Evolutionary conservation across 2,888 invertebrate genomes (phyloP).

Genomic region (Agrochola lota): DNA sequence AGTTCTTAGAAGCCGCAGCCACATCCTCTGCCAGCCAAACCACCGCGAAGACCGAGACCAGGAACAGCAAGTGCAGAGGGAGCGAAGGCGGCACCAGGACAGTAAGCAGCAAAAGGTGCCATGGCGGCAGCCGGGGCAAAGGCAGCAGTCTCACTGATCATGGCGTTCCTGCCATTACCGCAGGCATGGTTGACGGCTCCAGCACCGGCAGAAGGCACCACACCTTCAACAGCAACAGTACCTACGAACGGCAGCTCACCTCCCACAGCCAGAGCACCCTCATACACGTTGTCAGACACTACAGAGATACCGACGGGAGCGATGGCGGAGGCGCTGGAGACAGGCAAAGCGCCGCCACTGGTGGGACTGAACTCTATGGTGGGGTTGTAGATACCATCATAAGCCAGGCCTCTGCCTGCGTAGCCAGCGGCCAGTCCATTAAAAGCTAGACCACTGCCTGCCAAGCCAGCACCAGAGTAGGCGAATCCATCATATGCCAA

Average conservation of each 20-base stretch:
- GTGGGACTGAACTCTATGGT: slow-evolving; percentile 40
- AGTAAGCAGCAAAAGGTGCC: slow-evolving; percentile 12
- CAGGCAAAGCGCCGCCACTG: slow-evolving; percentile 51
- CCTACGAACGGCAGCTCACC: slow-evolving; percentile 75
- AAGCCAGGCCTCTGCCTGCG: background rate
- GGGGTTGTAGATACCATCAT: slow-evolving; percentile 13
- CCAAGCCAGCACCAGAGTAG: background rate
- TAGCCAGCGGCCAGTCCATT: no score
- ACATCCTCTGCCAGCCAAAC: slow-evolving; percentile 14
- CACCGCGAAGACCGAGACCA: background rate
- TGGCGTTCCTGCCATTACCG: slow-evolving; percentile 69
- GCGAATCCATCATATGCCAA: slow-evolving; percentile 5
- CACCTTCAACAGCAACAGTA: slow-evolving; percentile 74
- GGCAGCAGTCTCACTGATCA: slow-evolving; percentile 54
- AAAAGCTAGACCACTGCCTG: slow-evolving; percentile 5
- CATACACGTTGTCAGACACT: slow-evolving; percentile 59
- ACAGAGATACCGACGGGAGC: slow-evolving; percentile 52
- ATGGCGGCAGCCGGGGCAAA: background rate
- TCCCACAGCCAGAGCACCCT: slow-evolving; percentile 63
- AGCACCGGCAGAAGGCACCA: slow-evolving; percentile 73
- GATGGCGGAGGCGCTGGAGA: slow-evolving; percentile 31
- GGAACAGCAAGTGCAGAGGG: slow-evolving; percentile 15
- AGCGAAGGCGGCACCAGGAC: slow-evolving; percentile 25
- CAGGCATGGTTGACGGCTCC: slow-evolving; percentile 75
- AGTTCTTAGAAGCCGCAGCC: slow-evolving; percentile 11